Percentiles rank a stretch among this genome's conserved stretches.
These are phyloP conservation scores for Haliclystus octoradiatus DNA, from an alignment of 30 jellyfish, hydroid and myxozoan genomes.

Conservation along the genomic window DNA sequence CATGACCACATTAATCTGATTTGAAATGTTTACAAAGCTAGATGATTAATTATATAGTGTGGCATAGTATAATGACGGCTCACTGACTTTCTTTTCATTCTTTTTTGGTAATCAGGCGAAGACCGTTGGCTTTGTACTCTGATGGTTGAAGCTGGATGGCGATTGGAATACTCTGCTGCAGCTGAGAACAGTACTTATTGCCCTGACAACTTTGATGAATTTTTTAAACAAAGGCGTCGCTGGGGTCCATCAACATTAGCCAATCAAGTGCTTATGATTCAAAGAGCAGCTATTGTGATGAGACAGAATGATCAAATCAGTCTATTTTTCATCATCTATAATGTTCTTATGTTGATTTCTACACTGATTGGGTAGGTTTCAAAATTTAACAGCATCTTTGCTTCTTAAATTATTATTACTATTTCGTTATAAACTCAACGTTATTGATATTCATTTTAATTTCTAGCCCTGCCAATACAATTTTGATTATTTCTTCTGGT, in stretches of 20 bases:
- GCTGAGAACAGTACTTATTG: constrained; percentile 90
- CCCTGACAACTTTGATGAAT: constrained; percentile 89
- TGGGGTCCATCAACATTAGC: constrained; percentile 98
- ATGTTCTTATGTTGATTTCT: constrained; percentile 61
- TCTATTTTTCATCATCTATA: constrained; percentile 61
- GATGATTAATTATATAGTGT: too few relatives aligned
- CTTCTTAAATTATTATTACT: not conserved
- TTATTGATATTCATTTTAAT: not conserved
- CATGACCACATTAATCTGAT: too few relatives aligned
- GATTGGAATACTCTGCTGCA: constrained; percentile 83
- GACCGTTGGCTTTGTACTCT: constrained; percentile 98
- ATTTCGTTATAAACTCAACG: too few relatives aligned
- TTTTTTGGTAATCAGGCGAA: constrained; percentile 42
- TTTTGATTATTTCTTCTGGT: constrained; percentile 71
- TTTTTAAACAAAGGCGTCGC: constrained; percentile 84
- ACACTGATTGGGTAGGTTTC: constrained; percentile 76
- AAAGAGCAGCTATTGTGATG: constrained; percentile 38
- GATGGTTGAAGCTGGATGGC: constrained; percentile 95
- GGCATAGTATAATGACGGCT: too few relatives aligned
- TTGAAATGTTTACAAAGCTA: too few relatives aligned
- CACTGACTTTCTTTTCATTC: too few relatives aligned
- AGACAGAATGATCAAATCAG: constrained; percentile 58
- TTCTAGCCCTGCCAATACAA: constrained; percentile 77
- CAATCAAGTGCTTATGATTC: constrained; percentile 50
- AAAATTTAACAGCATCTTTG: not conserved